phyloP scores from a whole-genome alignment of 2,888 invertebrate species.

The Molorchus minor region DNA sequence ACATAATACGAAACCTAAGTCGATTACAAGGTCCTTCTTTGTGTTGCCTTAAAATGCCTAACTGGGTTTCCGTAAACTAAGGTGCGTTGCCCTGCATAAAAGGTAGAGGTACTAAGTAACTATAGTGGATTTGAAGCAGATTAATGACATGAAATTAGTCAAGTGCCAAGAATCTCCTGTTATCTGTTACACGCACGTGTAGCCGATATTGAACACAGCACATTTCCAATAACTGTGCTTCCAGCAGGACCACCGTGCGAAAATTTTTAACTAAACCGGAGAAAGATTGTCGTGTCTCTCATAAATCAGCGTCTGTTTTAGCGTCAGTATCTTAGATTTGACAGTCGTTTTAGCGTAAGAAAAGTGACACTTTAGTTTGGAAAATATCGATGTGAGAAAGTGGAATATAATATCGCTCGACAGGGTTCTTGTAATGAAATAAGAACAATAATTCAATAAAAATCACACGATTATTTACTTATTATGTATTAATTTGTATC shows the following conservation, averaged over 20 bases:
- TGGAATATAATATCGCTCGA: no score
- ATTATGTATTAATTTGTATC: no score
- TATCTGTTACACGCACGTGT: constrained; percentile 58
- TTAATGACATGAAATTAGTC: constrained; percentile 60
- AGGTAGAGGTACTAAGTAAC: constrained; percentile 52
- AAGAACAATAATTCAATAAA: no score
- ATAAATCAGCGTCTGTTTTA: constrained; percentile 44
- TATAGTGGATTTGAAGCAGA: constrained; percentile 56
- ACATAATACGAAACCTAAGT: constrained; percentile 43
- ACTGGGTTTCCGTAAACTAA: constrained; percentile 51
- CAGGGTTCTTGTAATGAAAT: no score
- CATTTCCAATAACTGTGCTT: constrained; percentile 40
- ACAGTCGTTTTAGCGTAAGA: constrained; percentile 10
- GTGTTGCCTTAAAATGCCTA: constrained; percentile 47
- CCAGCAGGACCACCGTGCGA: constrained; percentile 41
- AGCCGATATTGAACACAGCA: constrained; percentile 33
- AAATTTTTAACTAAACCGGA: constrained; percentile 38
- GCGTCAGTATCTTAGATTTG: no score
- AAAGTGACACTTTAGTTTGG: no score
- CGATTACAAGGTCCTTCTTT: constrained; percentile 45
- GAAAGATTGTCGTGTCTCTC: constrained; percentile 34
- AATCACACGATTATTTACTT: no score
- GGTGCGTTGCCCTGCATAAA: constrained; percentile 51
- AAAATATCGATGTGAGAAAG: no score
- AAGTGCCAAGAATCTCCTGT: constrained; percentile 58